A percentile compares a stretch with the other conserved stretches of the same genome.
These are phyloP conservation scores for Cephus cinctus DNA, from an alignment of 1,140 invertebrate species.

Conservation along the genomic window DNA sequence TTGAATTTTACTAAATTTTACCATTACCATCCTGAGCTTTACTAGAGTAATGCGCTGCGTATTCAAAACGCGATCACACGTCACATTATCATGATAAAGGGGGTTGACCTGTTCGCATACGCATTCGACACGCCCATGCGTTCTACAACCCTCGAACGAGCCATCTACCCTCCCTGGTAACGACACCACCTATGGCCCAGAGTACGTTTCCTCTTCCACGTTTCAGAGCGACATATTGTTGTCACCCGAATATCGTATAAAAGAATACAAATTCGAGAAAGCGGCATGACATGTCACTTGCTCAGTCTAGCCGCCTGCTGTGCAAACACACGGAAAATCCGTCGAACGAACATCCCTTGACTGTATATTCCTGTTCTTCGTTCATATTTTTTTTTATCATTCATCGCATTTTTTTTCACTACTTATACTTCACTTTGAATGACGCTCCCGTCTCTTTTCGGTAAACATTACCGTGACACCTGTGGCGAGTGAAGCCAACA, in stretches of 20 bases:
- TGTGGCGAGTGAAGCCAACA: no score
- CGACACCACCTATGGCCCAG: background rate
- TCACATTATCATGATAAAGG: background rate
- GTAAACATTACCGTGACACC: no score
- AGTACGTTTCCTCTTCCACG: background rate
- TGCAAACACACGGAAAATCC: conserved; percentile 24
- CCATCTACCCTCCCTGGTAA: background rate
- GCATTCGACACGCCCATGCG: background rate
- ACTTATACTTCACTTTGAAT: no score
- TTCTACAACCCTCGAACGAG: no score
- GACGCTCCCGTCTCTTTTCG: no score
- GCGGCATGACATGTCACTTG: conserved; percentile 21
- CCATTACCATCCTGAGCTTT: background rate
- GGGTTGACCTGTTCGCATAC: background rate
- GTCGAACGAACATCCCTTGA: conserved; percentile 19
- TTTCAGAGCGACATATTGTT: conserved; percentile 1
- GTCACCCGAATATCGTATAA: conserved; percentile 11
- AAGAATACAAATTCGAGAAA: conserved; percentile 32
- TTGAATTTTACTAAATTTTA: background rate
- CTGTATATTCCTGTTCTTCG: no score
- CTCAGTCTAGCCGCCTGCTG: conserved; percentile 23
- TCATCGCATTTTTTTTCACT: no score
- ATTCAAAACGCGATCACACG: background rate
- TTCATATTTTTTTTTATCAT: no score
- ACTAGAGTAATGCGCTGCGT: no score